phyloP scores from a whole-genome alignment of 2,113 vertebrate genomes.

The Macquaria australasica region DNA sequence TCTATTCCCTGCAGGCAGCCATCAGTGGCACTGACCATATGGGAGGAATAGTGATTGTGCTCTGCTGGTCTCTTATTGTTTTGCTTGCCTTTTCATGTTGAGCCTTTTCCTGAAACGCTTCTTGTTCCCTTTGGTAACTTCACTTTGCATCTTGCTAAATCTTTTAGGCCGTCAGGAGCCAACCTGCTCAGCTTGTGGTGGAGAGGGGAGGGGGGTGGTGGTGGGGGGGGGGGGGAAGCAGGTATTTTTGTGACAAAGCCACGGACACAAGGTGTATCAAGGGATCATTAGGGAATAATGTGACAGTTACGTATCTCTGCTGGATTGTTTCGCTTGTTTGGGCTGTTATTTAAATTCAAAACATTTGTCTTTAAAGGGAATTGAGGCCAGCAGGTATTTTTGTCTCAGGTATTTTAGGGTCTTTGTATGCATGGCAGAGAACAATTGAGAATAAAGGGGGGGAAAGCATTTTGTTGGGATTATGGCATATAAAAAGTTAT shows the following conservation, averaged over 20 bases:
- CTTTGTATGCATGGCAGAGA: conserved; percentile 1
- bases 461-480: conserved; percentile 6
- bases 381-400: conserved; percentile 59
- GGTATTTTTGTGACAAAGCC: conserved; percentile 41
- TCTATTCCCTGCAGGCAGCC: conserved; percentile 73
- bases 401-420: conserved; percentile 51
- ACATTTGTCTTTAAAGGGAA: conserved; percentile 42
- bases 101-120: conserved; percentile 1
- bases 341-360: conserved; percentile 27
- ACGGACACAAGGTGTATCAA: conserved; percentile 17
- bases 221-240: not conserved
- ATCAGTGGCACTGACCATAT: conserved; percentile 69
- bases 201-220: not conserved
- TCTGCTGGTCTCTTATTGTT: conserved; percentile 43
- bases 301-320: conserved; percentile 36
- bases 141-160: conserved; percentile 15
- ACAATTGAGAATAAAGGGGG: conserved; percentile 21
- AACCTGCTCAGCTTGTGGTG: conserved; percentile 1
- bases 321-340: conserved; percentile 27
- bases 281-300: conserved; percentile 43
- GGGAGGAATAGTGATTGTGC: conserved; percentile 61
- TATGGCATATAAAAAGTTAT: conserved; percentile 39
- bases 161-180: conserved; percentile 6
- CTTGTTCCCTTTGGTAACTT: conserved; percentile 24
- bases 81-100: conserved; percentile 33